These are phyloP conservation scores for Papilio dardanus DNA, from an alignment of 1,140 invertebrate genomes.

Conservation along the genomic window DNA sequence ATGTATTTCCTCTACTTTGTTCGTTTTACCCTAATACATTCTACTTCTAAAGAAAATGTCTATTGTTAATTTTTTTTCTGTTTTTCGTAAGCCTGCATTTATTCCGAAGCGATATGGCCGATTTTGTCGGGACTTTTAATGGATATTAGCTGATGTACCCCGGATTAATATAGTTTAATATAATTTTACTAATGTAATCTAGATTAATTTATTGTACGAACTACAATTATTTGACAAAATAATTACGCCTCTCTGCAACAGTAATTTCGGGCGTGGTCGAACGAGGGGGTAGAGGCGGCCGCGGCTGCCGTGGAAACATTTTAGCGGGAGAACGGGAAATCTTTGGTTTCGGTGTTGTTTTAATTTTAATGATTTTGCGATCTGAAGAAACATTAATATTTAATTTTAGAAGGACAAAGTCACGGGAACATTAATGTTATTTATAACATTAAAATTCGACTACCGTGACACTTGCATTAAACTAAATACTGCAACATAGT, in stretches of 20 bases:
- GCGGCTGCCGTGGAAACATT: background rate
- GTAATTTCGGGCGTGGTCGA: background rate
- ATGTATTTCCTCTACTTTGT: too few species aligned
- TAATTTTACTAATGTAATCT: background rate
- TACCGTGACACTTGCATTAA: too few species aligned
- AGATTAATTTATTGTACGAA: background rate
- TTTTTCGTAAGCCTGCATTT: background rate
- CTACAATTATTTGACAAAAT: background rate
- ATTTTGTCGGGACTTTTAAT: background rate
- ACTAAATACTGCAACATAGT: too few species aligned
- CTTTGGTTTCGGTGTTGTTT: background rate
- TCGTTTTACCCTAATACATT: too few species aligned
- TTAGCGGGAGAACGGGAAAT: background rate
- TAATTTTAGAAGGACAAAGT: too few species aligned
- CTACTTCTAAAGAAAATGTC: too few species aligned
- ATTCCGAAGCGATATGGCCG: background rate
- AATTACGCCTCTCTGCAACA: background rate
- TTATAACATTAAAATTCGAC: background rate
- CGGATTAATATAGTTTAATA: background rate
- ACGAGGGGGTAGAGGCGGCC: background rate
- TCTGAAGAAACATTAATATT: background rate
- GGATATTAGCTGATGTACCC: background rate
- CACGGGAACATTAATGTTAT: too few species aligned
- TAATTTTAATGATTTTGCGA: background rate
- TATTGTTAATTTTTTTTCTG: too few species aligned